Percentiles rank a stretch among this genome's conserved stretches.
Evolutionary conservation across 2,888 invertebrate genomes (phyloP).

Genomic region (Watsonalla cultraria): DNA sequence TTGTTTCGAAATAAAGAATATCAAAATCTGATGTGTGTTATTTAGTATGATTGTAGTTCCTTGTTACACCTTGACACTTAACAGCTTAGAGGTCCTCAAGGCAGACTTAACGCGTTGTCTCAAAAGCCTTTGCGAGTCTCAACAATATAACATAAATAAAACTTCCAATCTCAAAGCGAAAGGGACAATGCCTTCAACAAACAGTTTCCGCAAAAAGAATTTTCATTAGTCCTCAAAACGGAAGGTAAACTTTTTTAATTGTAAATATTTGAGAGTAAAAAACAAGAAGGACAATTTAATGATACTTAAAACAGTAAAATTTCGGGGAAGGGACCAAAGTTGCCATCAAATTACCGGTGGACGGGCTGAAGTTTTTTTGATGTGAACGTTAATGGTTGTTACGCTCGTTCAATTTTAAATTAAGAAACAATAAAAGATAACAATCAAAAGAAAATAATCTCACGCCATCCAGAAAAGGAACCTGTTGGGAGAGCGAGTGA

Average conservation of each 20-base stretch:
- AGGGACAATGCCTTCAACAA: background rate
- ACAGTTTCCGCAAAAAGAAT: constrained; percentile 4
- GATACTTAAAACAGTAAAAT: constrained; percentile 1
- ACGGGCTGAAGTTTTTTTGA: background rate
- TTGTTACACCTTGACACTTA: too few species aligned
- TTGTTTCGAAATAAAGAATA: too few species aligned
- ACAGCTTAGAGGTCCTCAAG: too few species aligned
- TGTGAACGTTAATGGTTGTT: background rate
- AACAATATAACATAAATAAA: background rate
- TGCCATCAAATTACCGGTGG: background rate
- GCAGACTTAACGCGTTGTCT: too few species aligned
- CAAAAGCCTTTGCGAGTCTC: background rate
- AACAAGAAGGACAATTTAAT: constrained; percentile 1
- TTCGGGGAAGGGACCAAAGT: background rate
- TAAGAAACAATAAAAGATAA: too few species aligned
- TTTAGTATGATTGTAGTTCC: too few species aligned
- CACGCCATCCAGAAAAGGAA: too few species aligned
- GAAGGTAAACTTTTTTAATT: constrained; percentile 10
- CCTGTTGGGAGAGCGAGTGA: too few species aligned
- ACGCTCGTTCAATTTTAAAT: background rate
- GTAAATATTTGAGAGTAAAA: constrained; percentile 4
- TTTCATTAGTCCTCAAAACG: constrained; percentile 9
- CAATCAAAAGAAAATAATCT: too few species aligned
- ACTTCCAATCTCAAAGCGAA: background rate
- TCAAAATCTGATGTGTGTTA: too few species aligned